Base-by-base conservation (phyloP, 2,888 invertebrate species). In the Dorcus hopei region DNA sequence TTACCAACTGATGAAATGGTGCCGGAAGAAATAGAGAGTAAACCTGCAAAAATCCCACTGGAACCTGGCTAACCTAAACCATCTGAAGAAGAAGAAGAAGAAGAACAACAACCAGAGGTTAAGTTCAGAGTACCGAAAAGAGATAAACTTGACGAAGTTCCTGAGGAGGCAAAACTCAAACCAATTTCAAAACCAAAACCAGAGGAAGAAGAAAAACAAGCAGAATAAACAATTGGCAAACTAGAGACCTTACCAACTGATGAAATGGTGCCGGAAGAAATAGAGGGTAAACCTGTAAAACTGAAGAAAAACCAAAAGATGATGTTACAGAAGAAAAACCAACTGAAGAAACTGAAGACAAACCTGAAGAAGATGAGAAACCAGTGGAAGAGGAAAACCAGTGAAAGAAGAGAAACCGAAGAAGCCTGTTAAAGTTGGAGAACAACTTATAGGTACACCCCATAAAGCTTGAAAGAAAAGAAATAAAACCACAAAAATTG, bases 381-480 rank as follows among this genome's bases (percentile, higher is more conserved):
- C 62, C 61, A 45, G 11, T 5, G 5, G 64, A 65, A 26, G 61
- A 66, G 11, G 33, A 57, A 59, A 58, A 52, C 40, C 54, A 41
- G 59, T 63, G 52, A 59, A 64, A 66, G 61, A 48, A 23, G 64
- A 67, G 9, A 63, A 64, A 23, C 61, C 64, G 9, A 71, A 63
- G 71, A 55, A 66, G 61, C n/a, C 33, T 63, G 4, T 62, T 51
- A 3, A 69, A 65, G 16, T 63, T 54, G 43, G 71, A 65, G 50
- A 69, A 65, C 59, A 70, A 74, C 74, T 68, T 58, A 73, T n/a
- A n/a, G n/a, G n/a, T 74, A 9, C 70, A 75, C 65, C 81, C 84
- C 42, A 81, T 84, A 67, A 83, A 82, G 74, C 84, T 88, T 57
- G 85, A 87, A 74, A 80, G 82, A 60, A 79, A 83, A 51, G 65